Percentiles rank a stretch among this genome's conserved stretches.
phyloP scores from a whole-genome alignment of 92 coral and sea anemone species.

The Actinostola sp. region DNA sequence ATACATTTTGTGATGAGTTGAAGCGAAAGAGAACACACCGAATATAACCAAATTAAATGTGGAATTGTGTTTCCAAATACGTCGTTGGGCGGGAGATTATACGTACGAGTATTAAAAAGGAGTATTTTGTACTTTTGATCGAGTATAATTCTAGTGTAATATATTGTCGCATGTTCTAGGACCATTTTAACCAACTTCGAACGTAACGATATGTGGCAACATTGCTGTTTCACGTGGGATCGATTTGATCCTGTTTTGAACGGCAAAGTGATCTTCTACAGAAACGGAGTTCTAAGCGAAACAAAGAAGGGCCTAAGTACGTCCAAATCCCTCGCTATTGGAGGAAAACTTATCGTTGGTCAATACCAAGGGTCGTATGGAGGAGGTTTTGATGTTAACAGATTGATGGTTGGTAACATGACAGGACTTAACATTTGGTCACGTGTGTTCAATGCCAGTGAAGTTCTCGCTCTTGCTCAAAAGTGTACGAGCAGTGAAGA shows the following conservation, averaged over 20 bases:
- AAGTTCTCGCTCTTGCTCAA: not conserved
- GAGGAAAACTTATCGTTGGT: slow-evolving; percentile 15
- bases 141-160: too few relatives aligned
- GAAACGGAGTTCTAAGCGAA: not conserved
- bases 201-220: slow-evolving; percentile 9
- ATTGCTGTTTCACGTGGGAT: not conserved
- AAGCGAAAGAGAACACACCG: too few relatives aligned
- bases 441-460: not conserved
- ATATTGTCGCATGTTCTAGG: not conserved
- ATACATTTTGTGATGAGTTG: too few relatives aligned
- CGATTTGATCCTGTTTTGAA: not conserved
- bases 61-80: too few relatives aligned
- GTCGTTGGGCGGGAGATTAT: too few relatives aligned
- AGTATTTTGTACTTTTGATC: too few relatives aligned
- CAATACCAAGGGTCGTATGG: slow-evolving; percentile 15
- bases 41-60: too few relatives aligned
- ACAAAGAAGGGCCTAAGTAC: not conserved
- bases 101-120: too few relatives aligned
- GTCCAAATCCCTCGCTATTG: not conserved
- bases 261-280: not conserved
- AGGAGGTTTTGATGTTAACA: slow-evolving; percentile 1
- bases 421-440: slow-evolving; percentile 19
- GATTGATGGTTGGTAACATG: slow-evolving; percentile 13
- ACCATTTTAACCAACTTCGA: not conserved
- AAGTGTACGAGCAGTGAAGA: not conserved